Evolutionary conservation across 1,140 invertebrate species (phyloP).

Genomic region (Cataglyphis hispanica): DNA sequence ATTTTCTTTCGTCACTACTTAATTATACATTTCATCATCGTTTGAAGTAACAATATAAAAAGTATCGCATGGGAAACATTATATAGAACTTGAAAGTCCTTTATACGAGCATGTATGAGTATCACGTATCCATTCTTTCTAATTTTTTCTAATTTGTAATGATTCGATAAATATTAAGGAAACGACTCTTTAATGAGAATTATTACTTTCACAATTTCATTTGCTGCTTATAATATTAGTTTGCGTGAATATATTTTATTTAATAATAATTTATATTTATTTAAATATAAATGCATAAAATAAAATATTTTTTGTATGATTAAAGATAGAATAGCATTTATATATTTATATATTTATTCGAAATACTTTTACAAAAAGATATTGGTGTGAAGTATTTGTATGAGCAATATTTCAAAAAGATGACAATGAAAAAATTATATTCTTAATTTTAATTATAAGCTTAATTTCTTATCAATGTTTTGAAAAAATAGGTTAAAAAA

Average conservation of each 20-base stretch:
- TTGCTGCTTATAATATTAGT: not conserved
- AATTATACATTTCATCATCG: slow-evolving; percentile 9
- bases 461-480: not conserved
- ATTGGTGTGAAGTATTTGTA: not conserved
- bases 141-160: not conserved
- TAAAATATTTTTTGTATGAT: not conserved
- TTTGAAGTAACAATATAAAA: not conserved
- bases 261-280: not conserved
- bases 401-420: not conserved
- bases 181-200: not conserved
- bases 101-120: not conserved
- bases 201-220: not conserved
- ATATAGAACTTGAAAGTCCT: not conserved
- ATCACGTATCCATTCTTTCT: not conserved
- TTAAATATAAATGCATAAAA: not conserved
- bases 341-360: not conserved
- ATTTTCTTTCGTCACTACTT: not conserved
- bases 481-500: not conserved
- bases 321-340: not conserved
- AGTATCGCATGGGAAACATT: slow-evolving; percentile 13
- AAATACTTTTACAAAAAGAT: not conserved
- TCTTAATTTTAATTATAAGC: not conserved
- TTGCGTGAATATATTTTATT: no score
- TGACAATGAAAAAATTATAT: not conserved
- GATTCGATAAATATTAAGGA: slow-evolving; percentile 1